These are phyloP conservation scores for Actinia equina DNA, from an alignment of 64 coral and sea anemone species.

Conservation along the genomic window DNA sequence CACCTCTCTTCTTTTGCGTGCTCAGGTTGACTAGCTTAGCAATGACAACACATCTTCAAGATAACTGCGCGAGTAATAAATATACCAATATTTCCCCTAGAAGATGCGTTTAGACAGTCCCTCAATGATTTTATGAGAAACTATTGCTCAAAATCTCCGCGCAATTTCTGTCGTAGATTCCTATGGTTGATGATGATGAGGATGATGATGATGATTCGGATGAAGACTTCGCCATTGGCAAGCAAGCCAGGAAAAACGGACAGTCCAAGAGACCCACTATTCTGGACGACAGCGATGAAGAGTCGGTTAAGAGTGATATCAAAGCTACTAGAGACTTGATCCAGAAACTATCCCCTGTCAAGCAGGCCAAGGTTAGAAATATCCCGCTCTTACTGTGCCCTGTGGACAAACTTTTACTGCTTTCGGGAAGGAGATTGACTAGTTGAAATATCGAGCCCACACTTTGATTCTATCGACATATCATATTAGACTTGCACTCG, in stretches of 20 bases:
- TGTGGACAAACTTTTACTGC: neutral
- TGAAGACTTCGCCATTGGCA: neutral
- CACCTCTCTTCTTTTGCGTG: too few relatives aligned
- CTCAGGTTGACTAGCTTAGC: too few relatives aligned
- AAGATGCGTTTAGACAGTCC: too few relatives aligned
- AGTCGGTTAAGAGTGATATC: slow-evolving; percentile 33
- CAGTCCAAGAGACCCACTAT: neutral
- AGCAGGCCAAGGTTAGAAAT: slow-evolving; percentile 27
- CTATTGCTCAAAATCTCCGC: neutral
- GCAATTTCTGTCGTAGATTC: neutral
- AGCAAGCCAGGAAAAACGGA: neutral
- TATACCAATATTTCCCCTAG: too few relatives aligned
- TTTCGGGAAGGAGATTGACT: too few relatives aligned
- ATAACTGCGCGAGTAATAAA: too few relatives aligned
- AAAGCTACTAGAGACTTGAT: slow-evolving; percentile 49
- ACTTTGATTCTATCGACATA: too few relatives aligned
- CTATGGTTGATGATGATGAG: neutral
- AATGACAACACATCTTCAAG: too few relatives aligned
- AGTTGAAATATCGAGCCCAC: too few relatives aligned
- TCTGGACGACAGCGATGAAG: slow-evolving; percentile 1
- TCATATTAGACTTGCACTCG: too few relatives aligned
- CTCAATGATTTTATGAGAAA: too few relatives aligned
- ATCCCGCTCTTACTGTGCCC: neutral
- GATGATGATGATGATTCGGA: slow-evolving; percentile 29
- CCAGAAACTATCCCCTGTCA: slow-evolving; percentile 50